phyloP scores from a whole-genome alignment of 2,888 invertebrate species.

The Barypeithes pellucidus region DNA sequence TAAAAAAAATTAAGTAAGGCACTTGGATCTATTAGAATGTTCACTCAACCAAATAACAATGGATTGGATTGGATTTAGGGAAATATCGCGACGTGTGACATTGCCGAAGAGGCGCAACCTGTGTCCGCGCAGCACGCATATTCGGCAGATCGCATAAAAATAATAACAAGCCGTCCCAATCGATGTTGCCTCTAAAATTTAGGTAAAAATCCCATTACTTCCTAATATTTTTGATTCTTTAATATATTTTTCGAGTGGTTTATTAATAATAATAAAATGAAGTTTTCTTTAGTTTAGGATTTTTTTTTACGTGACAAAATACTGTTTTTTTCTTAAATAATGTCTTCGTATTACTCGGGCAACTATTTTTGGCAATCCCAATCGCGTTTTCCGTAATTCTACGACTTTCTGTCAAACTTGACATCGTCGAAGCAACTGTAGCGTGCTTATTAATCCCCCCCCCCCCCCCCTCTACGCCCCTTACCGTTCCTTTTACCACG shows the following conservation, averaged over 20 bases:
- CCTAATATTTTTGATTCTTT: too few relatives aligned
- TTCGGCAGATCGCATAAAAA: conserved; percentile 10
- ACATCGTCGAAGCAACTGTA: conserved; percentile 41
- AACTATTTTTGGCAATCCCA: neutral
- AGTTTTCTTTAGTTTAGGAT: too few relatives aligned
- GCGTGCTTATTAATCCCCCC: conserved; percentile 36
- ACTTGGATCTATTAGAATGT: too few relatives aligned
- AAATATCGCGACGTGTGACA: conserved; percentile 20
- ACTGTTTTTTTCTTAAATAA: too few relatives aligned
- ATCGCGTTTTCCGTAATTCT: neutral
- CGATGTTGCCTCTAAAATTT: neutral
- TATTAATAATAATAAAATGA: too few relatives aligned
- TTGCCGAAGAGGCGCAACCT: conserved; percentile 34
- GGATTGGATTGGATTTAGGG: neutral
- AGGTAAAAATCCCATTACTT: neutral
- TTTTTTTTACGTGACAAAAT: too few relatives aligned
- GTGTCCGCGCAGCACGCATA: conserved; percentile 51
- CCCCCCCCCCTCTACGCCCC: neutral
- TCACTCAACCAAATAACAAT: too few relatives aligned
- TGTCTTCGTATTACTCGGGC: too few relatives aligned
- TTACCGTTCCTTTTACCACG: conserved; percentile 36
- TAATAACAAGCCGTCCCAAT: conserved; percentile 25
- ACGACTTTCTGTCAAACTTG: neutral
- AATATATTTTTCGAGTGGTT: too few relatives aligned
- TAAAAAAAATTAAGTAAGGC: neutral